Evolutionary conservation across 2,113 vertebrate species (phyloP), one percentile per base, ranked within the genome.

Genomic region (Tamias sibiricus): DNA sequence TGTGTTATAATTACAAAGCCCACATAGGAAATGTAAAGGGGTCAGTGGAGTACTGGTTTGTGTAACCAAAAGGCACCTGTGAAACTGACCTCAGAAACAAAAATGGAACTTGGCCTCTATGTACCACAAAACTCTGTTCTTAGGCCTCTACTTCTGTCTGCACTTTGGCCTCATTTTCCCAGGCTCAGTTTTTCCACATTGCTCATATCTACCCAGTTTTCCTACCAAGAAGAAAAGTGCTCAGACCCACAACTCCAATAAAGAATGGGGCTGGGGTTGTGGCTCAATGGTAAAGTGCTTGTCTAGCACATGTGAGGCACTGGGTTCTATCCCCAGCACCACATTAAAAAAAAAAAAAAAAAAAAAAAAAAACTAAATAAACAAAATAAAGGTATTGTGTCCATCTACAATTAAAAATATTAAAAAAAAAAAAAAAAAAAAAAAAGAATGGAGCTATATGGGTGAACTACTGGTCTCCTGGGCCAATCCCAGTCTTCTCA

Each of bases 91-190:
- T 72, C 35, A 17, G 9, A 80, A 96, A 72, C 14, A 4, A 28
- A 62, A 62, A 32, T 7, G 8, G 17, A 64, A 42, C 40, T 19
- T n/a, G 22, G 19, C 20, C 32, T 32, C 35, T 20, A 1, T 16
- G 12, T 16, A 26, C 37, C 30, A 14, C 1, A 19, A 54, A 42
- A 66, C 49, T 37, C 30, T 37, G 4, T 40, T 72, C n/a, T 79
- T 62, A 20, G 16, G 19, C 11, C 28, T 20, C 83, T 57, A 2
- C 30, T 40, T 68, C 35, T 28, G 24, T 86, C 12, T 49, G 19
- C 24, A 42, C 40, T 52, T 40, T 88, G 90, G 24, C 37, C 17
- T 91, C 66, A 37, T 83, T 85, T 92, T 52, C 54, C 94, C n/a
- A 80, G 66, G 64, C 17, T 74, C 69, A 5, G 11, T 57, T 62